Evolutionary conservation across 2,113 vertebrate species (phyloP), one percentile per base, ranked within the genome.

Genomic region (Notarius lentiginosus): DNA sequence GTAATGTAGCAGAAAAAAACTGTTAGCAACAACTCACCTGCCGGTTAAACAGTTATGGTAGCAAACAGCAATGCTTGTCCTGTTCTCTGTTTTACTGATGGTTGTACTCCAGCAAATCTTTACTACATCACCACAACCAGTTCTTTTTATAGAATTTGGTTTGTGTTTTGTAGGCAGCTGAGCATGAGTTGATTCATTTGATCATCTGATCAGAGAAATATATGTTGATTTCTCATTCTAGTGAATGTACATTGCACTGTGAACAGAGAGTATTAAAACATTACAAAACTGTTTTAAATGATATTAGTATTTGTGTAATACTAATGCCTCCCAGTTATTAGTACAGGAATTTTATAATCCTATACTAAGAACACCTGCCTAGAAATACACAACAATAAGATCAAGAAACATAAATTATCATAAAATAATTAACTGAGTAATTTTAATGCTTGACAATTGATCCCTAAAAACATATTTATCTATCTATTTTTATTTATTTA

Each of bases 241-340:
- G 66, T 24, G 11, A 76, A 51, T 77, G 47, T 47, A 24, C 84
- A 77, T 53, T 63, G 70, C 41, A 85, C 73, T 79, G 47, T 85
- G 58, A 77, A 49, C 8, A 34, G 30, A 63, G 18, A 63, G 60
- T 82, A 85, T 65, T 77, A 76, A 63, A 49, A 47, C 15, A 9
- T 47, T 11, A 41, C 22, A 75, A 85, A 47, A 65, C 22, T 65
- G 20, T 82, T 7, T 49, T 63, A 5, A 49, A 22, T 66, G 4
- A 66, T 53, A 66, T 66, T 7, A 83, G 24, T 77, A n/a, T 55
- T 47, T n/a, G 34, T 49, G 34, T 58, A 60, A 84, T 84, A 70
- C 51, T 49, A 49, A 75, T 72, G 14, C 66, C 66, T 70, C 14
- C 66, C 17, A 60, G 18, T 34, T 15, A 70, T 7, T 17, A 73